Evolutionary conservation across 2,797 vertebrate species (phyloP).

Genomic region (Peromyscus melanophrys): DNA sequence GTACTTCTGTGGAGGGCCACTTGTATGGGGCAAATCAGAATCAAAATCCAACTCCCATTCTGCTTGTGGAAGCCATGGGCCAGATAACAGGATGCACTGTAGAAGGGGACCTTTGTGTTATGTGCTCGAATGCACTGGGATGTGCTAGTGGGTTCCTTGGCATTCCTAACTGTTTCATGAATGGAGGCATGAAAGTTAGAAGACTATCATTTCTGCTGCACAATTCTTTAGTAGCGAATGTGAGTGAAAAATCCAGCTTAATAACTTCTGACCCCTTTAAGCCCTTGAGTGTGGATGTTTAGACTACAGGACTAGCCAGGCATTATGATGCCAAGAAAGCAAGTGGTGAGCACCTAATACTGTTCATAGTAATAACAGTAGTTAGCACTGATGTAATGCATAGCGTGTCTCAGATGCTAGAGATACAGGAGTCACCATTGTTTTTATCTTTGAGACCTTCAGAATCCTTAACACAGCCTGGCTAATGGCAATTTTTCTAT

Average conservation of each 20-base stretch:
- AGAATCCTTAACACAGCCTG: background rate
- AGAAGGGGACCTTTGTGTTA: background rate
- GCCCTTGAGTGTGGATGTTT: slow-evolving; percentile 1
- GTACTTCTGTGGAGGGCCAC: background rate
- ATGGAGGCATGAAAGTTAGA: slow-evolving; percentile 3
- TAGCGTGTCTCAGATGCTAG: background rate
- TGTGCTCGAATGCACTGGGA: background rate
- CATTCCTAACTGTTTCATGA: slow-evolving; percentile 17
- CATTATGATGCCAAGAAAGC: background rate
- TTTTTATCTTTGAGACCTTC: background rate
- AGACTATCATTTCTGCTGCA: background rate
- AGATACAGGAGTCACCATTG: background rate
- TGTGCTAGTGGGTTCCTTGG: background rate
- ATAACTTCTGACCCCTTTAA: slow-evolving; percentile 52
- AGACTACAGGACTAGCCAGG: background rate
- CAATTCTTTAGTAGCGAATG: slow-evolving; percentile 14
- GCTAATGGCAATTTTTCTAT: background rate
- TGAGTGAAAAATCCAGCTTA: slow-evolving; percentile 18
- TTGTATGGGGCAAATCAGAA: background rate
- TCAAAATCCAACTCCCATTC: background rate
- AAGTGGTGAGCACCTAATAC: slow-evolving; percentile 4
- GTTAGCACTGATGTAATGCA: background rate
- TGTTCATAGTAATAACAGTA: background rate
- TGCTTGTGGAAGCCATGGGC: background rate
- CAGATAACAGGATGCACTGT: background rate